Base-by-base conservation (phyloP, 2,797 vertebrate genomes). In the Rhinatrema bivittatum region DNA sequence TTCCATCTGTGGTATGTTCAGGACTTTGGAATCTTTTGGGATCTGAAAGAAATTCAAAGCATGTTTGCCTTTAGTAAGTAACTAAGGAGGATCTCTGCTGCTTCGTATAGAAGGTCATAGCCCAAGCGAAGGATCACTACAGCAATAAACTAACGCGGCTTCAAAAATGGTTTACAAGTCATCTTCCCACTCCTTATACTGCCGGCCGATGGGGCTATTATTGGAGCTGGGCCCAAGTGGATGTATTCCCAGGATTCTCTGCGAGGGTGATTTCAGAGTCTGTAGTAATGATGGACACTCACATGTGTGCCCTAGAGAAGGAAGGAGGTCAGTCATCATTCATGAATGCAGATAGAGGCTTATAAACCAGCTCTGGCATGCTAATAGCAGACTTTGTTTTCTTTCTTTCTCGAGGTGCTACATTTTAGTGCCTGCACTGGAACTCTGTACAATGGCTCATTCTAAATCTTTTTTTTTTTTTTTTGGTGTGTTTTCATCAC, bases 181-280 rank as follows among this genome's bases (percentile, higher is more conserved):
- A 46, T 45, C 43, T 50, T 56, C 39, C 15, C 21, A 37, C 20
- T 38, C 54, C 60, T 64, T 61, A 54, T 64, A 57, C 18, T 69
- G 59, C 47, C 46, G 45, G 33, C 46, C 47, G 34, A 47, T 42
- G 44, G 50, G 58, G 82, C 83, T 87, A 84, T 89, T 85, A 87
- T 84, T 86, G 78, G 87, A 75, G 57, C 68, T 76, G 67, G 74
- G 65, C 70, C 72, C n/a, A 31, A 39, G 50, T 70, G 70, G 65
- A 79, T 76, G 57, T 72, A 75, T 79, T 84, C 74, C 80, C 72
- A 70, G 64, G 74, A 74, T 74, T 74, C 73, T 53, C 73, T 65
- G 62, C 65, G 65, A 47, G 58, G 76, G 68, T 54, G 51, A 69
- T 62, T 56, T 54, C 56, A 68, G 47, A 34, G 60, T 34, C 42